A percentile compares a stretch with the other conserved stretches of the same genome.
phyloP scores from a whole-genome alignment of 2,797 vertebrate genomes.

The Notoglanidium macrostoma region DNA sequence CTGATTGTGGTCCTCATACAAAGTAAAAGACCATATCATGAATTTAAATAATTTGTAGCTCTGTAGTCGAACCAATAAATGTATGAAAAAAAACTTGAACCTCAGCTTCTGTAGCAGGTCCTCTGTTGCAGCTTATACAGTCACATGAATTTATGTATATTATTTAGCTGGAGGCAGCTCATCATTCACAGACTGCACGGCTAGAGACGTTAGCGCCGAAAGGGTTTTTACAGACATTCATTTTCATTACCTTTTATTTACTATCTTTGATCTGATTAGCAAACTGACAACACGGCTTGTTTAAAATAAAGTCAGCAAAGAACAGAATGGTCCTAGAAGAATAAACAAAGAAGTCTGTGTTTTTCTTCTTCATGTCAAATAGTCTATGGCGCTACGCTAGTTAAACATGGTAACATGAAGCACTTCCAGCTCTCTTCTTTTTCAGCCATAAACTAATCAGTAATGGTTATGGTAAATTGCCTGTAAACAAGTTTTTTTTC shows the following conservation, averaged over 20 bases:
- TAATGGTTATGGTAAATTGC: background rate
- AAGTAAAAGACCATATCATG: background rate
- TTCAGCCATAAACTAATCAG: background rate
- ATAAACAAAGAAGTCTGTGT: background rate
- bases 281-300: background rate
- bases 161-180: background rate
- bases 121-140: background rate
- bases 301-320: background rate
- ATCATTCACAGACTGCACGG: background rate
- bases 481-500: background rate
- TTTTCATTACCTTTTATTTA: background rate
- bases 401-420: background rate
- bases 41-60: background rate
- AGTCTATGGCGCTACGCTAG: background rate
- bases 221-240: background rate
- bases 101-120: constrained; percentile 5
- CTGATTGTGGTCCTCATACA: background rate
- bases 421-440: background rate
- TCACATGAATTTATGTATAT: background rate
- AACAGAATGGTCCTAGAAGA: background rate
- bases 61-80: background rate
- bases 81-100: background rate
- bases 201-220: background rate
- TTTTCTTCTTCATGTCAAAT: background rate
- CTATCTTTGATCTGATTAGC: background rate